Percentiles rank a stretch among this genome's conserved stretches.
Conservation (phyloP, 2,888 invertebrate species). For the Griposia aprilina region DNA sequence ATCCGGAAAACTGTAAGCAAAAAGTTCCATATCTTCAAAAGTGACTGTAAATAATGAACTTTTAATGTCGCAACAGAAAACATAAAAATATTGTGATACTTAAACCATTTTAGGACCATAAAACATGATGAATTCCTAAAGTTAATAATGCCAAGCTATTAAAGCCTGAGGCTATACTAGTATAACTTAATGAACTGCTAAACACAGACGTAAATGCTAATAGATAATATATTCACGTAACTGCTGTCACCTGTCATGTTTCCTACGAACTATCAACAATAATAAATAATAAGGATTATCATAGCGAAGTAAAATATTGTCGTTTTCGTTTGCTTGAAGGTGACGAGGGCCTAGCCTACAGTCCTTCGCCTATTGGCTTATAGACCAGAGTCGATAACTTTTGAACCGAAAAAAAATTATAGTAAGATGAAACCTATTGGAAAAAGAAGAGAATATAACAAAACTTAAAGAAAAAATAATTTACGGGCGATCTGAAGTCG, state of each 20-base stretch:
- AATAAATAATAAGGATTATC: background rate
- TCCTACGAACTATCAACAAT: conserved; percentile 1
- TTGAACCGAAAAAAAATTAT: too few species aligned
- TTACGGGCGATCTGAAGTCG: too few species aligned
- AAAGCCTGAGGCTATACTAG: conserved; percentile 6
- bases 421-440: too few species aligned
- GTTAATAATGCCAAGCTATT: conserved; percentile 19
- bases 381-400: too few species aligned
- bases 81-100: background rate
- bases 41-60: background rate
- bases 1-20: background rate
- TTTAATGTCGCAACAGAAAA: background rate
- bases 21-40: background rate
- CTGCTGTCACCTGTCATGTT: conserved; percentile 33
- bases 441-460: too few species aligned
- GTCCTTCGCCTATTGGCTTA: background rate
- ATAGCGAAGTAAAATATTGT: background rate
- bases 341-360: background rate
- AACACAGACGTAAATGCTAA: conserved; percentile 13
- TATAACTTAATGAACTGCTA: conserved; percentile 36
- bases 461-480: too few species aligned
- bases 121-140: background rate
- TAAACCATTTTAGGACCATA: background rate
- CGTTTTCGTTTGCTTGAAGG: background rate
- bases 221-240: conserved; percentile 16